Conservation (phyloP, 1,140 invertebrate species). For the Ips nitidus region DNA sequence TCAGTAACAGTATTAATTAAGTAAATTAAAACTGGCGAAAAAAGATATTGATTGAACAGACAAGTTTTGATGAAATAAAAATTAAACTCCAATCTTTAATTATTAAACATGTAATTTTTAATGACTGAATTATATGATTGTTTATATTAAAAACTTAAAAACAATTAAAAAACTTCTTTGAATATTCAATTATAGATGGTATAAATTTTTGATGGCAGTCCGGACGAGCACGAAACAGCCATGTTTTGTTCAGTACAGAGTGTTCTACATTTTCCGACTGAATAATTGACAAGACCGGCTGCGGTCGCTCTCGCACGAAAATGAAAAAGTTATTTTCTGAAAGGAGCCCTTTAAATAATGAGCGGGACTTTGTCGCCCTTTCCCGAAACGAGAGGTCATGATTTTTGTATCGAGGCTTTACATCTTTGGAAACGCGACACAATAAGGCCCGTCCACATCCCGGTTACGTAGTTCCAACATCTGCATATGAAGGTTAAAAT, state of each 20-base stretch:
- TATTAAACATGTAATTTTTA: too few species aligned
- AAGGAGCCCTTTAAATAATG: constrained; percentile 11
- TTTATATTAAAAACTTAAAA: not conserved
- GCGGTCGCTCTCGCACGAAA: constrained; percentile 12
- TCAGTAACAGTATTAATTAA: too few species aligned
- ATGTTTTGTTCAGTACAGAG: constrained; percentile 16
- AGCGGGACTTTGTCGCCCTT: constrained; percentile 1
- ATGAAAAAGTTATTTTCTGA: constrained; percentile 19
- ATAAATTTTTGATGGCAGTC: constrained; percentile 10
- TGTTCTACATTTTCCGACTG: constrained; percentile 25
- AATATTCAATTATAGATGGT: constrained; percentile 1
- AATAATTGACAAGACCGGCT: constrained; percentile 28
- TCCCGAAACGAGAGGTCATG: constrained; percentile 8
- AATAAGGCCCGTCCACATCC: too few species aligned
- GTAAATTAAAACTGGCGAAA: too few species aligned
- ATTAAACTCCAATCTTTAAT: too few species aligned
- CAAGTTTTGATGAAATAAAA: too few species aligned
- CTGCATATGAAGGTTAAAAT: constrained; percentile 1
- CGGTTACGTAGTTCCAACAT: not conserved
- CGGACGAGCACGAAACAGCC: constrained; percentile 3
- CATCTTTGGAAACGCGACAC: not conserved
- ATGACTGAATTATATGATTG: too few species aligned
- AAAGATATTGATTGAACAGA: too few species aligned
- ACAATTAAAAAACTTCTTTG: not conserved
- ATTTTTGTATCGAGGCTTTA: constrained; percentile 6